Percentiles rank a stretch among this genome's conserved stretches.
Evolutionary conservation across 2,113 vertebrate genomes (phyloP).

Genomic region (Otis tarda): DNA sequence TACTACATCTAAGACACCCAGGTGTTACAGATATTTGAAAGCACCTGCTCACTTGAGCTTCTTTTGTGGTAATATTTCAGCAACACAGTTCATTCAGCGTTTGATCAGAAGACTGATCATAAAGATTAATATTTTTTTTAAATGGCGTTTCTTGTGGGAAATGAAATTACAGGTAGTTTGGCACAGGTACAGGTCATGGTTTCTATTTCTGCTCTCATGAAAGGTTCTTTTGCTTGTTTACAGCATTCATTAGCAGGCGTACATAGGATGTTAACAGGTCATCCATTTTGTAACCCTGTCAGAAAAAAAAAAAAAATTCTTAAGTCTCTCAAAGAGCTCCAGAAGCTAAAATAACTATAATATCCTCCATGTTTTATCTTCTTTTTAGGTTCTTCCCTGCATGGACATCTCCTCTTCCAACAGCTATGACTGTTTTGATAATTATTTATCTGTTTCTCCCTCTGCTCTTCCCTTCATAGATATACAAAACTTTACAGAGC

Average conservation of each 20-base stretch:
- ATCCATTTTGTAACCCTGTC: slow-evolving; percentile 98
- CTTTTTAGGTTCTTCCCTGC: not conserved
- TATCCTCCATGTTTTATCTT: not conserved
- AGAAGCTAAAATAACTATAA: not conserved
- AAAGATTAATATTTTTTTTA: not conserved
- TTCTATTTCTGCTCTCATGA: not conserved
- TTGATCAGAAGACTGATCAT: not conserved
- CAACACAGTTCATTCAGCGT: not conserved
- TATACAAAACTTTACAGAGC: not conserved
- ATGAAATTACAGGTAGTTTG: not conserved
- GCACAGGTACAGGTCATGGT: not conserved
- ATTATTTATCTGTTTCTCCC: not conserved
- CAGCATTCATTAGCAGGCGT: slow-evolving; percentile 76
- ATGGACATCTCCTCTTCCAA: not conserved
- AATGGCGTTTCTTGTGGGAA: not conserved
- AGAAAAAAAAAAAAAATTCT: slow-evolving; percentile 13
- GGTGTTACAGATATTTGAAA: not conserved
- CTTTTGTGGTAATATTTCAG: not conserved
- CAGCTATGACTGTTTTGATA: not conserved
- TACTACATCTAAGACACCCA: not conserved
- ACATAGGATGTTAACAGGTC: slow-evolving; percentile 94
- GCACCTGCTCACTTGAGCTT: not conserved
- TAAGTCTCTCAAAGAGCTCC: not conserved
- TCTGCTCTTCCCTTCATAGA: not conserved
- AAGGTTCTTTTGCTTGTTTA: slow-evolving; percentile 71